A percentile compares a stretch with the other conserved stretches of the same genome.
Conservation (phyloP, 2,113 vertebrate genomes). For the Charadrius vociferus region DNA sequence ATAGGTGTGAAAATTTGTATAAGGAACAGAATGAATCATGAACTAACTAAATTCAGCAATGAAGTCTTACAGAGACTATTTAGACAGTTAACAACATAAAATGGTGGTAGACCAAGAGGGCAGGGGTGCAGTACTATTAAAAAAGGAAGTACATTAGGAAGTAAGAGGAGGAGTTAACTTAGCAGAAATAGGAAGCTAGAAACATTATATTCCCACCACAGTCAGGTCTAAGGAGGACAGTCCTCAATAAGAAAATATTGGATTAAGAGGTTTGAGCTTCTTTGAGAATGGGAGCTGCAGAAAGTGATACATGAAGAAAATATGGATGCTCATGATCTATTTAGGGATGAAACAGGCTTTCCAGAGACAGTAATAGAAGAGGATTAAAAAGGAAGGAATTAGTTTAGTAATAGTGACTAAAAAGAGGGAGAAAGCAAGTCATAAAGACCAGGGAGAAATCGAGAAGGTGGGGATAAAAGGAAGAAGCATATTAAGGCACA, state of each 20-base stretch:
- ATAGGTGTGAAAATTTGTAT: not conserved
- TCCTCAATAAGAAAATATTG: not conserved
- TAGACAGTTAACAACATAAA: slow-evolving; percentile 35
- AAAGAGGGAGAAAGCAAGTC: not conserved
- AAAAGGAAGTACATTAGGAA: not conserved
- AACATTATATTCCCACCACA: not conserved
- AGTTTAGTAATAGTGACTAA: not conserved
- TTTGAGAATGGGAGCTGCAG: slow-evolving; percentile 1
- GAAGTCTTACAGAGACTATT: not conserved
- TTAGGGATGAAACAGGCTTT: slow-evolving; percentile 8
- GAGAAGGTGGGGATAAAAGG: not conserved
- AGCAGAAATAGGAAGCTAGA: not conserved
- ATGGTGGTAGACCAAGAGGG: not conserved
- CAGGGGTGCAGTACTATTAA: not conserved
- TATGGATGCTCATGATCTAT: not conserved
- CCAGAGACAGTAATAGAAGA: not conserved
- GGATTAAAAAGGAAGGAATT: not conserved
- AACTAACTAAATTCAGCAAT: slow-evolving; percentile 11
- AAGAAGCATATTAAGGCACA: slow-evolving; percentile 15
- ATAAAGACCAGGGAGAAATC: not conserved
- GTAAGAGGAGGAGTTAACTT: not conserved
- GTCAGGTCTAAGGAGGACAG: not conserved
- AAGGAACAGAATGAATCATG: slow-evolving; percentile 10
- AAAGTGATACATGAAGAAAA: slow-evolving; percentile 7
- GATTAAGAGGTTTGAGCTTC: slow-evolving; percentile 20